Percentiles rank a stretch among this genome's conserved stretches.
Evolutionary conservation across 2,797 vertebrate species (phyloP).

Genomic region (Nyctibius grandis): DNA sequence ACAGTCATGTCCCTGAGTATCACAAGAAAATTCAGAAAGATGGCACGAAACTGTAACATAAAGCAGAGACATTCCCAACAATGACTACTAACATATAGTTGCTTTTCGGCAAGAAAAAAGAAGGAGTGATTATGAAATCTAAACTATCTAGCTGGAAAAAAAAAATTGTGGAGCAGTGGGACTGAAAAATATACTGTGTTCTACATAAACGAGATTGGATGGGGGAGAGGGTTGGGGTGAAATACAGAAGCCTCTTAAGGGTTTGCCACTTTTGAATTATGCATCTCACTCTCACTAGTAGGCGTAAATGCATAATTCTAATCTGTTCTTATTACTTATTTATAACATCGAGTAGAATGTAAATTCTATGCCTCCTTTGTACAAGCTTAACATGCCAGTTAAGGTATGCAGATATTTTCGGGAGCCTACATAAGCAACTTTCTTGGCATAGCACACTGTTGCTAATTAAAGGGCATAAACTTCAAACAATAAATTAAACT

Average conservation of each 20-base stretch:
- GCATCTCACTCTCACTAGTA: constrained; percentile 57
- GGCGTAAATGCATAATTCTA: constrained; percentile 65
- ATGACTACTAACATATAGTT: neutral
- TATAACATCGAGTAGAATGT: constrained; percentile 56
- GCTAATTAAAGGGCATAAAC: constrained; percentile 55
- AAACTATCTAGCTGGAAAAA: neutral
- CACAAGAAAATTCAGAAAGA: neutral
- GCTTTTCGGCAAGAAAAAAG: neutral
- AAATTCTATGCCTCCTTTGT: constrained; percentile 55
- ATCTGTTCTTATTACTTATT: constrained; percentile 73
- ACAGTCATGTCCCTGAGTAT: neutral
- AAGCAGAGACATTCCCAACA: neutral
- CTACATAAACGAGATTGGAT: neutral
- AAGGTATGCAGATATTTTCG: constrained; percentile 40
- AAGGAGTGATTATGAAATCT: neutral
- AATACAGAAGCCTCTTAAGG: constrained; percentile 34
- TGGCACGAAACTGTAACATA: neutral
- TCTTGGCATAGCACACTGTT: constrained; percentile 11
- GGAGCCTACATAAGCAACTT: constrained; percentile 23
- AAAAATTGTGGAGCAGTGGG: neutral
- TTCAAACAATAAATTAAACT: constrained; percentile 56
- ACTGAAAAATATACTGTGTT: constrained; percentile 6
- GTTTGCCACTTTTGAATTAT: constrained; percentile 62
- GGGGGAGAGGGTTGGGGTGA: neutral
- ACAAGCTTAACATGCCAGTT: constrained; percentile 32